These are phyloP conservation scores for Luperina nickerlii DNA, from an alignment of 2,888 invertebrate species.

Conservation along the genomic window DNA sequence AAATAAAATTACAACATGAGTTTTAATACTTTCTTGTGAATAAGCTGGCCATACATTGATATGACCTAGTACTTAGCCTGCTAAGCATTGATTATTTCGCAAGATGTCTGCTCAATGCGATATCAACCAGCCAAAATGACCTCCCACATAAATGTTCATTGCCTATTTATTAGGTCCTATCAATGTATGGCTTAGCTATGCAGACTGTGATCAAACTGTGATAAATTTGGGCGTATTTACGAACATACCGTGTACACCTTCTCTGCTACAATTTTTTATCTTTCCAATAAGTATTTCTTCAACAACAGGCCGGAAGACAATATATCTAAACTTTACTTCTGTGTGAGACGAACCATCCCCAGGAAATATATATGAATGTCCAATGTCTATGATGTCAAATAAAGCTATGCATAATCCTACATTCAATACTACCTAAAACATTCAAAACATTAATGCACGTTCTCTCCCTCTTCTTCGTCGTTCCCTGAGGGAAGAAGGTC, in stretches of 20 bases:
- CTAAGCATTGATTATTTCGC: neutral
- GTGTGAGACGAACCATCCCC: slow-evolving; percentile 99
- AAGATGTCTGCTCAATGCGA: neutral
- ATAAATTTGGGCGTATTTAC: neutral
- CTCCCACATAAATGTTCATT: neutral
- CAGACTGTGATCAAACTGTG: neutral
- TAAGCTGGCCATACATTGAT: neutral
- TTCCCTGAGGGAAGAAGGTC: neutral
- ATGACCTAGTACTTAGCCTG: neutral
- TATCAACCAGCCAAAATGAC: neutral
- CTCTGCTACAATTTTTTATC: slow-evolving; percentile 96
- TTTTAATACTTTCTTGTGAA: neutral
- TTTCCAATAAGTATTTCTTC: slow-evolving; percentile 98
- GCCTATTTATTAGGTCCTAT: neutral
- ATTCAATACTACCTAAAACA: slow-evolving; percentile 95
- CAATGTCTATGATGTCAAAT: slow-evolving; percentile 96
- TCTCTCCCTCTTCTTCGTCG: neutral
- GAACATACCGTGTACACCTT: slow-evolving; percentile 95
- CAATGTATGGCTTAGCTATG: neutral
- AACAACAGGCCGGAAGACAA: slow-evolving; percentile 98
- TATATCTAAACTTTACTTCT: slow-evolving; percentile 97
- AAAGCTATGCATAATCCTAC: slow-evolving; percentile 98
- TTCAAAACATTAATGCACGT: neutral
- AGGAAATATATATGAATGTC: slow-evolving; percentile 98
- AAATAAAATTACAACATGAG: neutral